phyloP scores from a whole-genome alignment of 2,797 vertebrate species.

The Scleropages formosus region DNA sequence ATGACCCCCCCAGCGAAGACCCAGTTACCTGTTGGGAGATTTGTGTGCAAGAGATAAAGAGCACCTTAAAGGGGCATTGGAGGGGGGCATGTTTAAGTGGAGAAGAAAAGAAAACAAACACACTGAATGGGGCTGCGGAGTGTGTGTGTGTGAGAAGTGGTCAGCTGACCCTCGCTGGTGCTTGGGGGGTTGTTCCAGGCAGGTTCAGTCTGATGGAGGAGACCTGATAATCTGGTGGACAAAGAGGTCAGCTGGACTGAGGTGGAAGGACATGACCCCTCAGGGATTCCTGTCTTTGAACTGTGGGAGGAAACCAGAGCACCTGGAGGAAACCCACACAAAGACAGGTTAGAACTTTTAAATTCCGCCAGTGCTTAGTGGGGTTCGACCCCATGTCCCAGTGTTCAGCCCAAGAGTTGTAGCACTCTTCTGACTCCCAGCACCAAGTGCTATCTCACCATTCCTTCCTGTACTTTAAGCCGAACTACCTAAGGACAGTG shows the following conservation, averaged over 20 bases:
- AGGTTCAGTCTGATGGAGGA: conserved; percentile 70
- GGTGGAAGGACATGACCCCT: conserved; percentile 42
- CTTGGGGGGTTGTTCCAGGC: conserved; percentile 73
- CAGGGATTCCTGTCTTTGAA: conserved; percentile 62
- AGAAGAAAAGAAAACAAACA: conserved; percentile 65
- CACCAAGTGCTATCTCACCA: conserved; percentile 61
- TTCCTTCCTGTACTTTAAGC: conserved; percentile 80
- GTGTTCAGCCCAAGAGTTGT: not conserved
- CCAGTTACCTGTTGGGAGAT: conserved; percentile 80
- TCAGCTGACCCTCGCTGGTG: conserved; percentile 65
- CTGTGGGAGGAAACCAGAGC: too few relatives aligned
- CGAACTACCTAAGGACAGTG: conserved; percentile 55
- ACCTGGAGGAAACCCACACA: too few relatives aligned
- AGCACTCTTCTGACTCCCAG: conserved; percentile 54
- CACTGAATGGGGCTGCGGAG: conserved; percentile 59
- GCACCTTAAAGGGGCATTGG: conserved; percentile 48
- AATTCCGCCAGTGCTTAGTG: too few relatives aligned
- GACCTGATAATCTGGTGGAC: conserved; percentile 79
- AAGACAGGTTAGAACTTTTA: not conserved
- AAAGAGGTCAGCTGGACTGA: conserved; percentile 63
- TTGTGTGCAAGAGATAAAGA: conserved; percentile 70
- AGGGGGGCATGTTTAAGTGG: conserved; percentile 47
- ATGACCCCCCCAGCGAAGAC: conserved; percentile 69
- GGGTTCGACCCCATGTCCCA: too few relatives aligned
- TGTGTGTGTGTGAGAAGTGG: conserved; percentile 61